Evolutionary conservation across 1,140 invertebrate genomes (phyloP).

Genomic region (Drosophila ohnishii): DNA sequence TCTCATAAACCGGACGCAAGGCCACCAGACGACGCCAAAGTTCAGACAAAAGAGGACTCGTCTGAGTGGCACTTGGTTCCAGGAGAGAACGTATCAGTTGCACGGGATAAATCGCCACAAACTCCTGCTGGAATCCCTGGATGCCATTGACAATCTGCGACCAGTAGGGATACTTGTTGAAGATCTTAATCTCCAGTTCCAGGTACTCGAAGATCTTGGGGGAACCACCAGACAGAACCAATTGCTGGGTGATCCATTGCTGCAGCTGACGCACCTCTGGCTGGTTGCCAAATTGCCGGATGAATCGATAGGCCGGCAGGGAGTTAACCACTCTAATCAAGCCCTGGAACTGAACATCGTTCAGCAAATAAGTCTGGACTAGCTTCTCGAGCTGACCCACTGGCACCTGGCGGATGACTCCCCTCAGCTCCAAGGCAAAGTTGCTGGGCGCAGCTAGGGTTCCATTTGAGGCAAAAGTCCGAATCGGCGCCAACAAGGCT

Average conservation of each 20-base stretch:
- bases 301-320: constrained; percentile 40
- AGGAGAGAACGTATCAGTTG: constrained; percentile 52
- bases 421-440: constrained; percentile 60
- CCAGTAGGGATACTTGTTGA: constrained; percentile 72
- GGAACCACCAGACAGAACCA: constrained; percentile 55
- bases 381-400: constrained; percentile 50
- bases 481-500: constrained; percentile 11
- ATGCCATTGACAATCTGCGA: constrained; percentile 60
- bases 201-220: constrained; percentile 64
- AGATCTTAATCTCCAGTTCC: constrained; percentile 64
- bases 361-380: constrained; percentile 66
- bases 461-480: background rate
- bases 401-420: constrained; percentile 50
- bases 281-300: constrained; percentile 50
- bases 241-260: constrained; percentile 61
- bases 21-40: constrained; percentile 66
- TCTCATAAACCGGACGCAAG: constrained; percentile 64
- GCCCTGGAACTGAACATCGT: constrained; percentile 66
- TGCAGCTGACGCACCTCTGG: constrained; percentile 63
- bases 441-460: constrained; percentile 10
- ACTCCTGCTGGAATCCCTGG: constrained; percentile 63
- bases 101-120: constrained; percentile 54
- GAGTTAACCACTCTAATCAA: constrained; percentile 67
- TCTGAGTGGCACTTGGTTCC: constrained; percentile 45
- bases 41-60: constrained; percentile 51